Conservation (phyloP, 2,113 vertebrate species). For the Silurus glanis region DNA sequence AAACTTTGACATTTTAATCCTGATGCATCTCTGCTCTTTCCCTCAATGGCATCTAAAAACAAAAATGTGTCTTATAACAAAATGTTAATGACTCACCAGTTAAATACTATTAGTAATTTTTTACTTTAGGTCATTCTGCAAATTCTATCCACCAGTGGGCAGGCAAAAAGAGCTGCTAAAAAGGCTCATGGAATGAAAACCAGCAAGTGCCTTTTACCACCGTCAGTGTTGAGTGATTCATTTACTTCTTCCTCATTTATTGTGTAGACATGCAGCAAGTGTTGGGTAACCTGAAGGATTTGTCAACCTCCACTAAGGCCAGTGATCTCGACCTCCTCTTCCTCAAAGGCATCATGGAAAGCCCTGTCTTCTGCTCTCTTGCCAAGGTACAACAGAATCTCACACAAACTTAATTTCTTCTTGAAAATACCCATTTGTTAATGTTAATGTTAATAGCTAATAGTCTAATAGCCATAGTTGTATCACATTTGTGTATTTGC, state of each 20-base stretch:
- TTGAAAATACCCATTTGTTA: background rate
- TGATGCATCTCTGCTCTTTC: no score
- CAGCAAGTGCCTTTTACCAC: no score
- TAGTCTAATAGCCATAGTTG: background rate
- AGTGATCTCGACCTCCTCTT: slow-evolving; percentile 98
- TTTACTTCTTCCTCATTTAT: slow-evolving; percentile 31
- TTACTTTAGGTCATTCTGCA: no score
- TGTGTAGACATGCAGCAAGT: slow-evolving; percentile 93
- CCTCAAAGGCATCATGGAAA: slow-evolving; percentile 97
- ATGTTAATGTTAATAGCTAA: background rate
- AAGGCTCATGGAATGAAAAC: no score
- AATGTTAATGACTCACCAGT: no score
- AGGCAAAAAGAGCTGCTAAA: no score
- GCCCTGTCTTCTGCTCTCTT: slow-evolving; percentile 88
- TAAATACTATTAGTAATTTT: no score
- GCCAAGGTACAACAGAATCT: slow-evolving; percentile 78
- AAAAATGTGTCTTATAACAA: no score
- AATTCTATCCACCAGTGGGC: no score
- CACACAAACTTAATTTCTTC: background rate
- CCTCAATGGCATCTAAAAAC: no score
- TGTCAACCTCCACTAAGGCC: slow-evolving; percentile 83
- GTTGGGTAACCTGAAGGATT: slow-evolving; percentile 86
- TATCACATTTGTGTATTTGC: background rate
- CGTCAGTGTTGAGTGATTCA: background rate
- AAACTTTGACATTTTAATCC: no score